phyloP scores from a whole-genome alignment of 1,140 invertebrate species.

The Contarinia nasturtii region DNA sequence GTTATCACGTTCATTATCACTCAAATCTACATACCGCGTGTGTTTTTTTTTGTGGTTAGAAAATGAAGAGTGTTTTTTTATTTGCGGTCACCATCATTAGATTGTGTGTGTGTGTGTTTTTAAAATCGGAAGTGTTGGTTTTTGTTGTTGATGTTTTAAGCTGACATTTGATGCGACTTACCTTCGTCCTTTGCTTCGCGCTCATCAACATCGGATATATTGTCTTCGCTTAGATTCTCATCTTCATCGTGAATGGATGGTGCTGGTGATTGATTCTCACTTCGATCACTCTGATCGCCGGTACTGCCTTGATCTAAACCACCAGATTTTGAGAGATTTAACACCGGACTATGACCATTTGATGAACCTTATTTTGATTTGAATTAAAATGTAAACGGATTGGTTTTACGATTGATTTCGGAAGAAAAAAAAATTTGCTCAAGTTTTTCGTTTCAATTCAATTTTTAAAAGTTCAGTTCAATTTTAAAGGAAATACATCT shows the following conservation, averaged over 20 bases:
- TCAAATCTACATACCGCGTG: slow-evolving; percentile 39
- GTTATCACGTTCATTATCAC: slow-evolving; percentile 32
- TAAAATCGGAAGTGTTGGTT: no score
- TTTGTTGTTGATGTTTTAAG: no score
- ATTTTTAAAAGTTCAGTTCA: no score
- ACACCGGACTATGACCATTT: slow-evolving; percentile 72
- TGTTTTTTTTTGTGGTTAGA: background rate
- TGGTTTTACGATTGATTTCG: no score
- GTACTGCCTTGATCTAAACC: slow-evolving; percentile 28
- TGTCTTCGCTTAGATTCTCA: slow-evolving; percentile 71
- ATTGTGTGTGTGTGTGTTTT: no score
- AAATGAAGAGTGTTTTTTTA: no score
- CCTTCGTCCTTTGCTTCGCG: slow-evolving; percentile 67
- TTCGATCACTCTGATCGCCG: slow-evolving; percentile 32
- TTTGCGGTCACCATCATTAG: no score
- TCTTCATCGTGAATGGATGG: slow-evolving; percentile 41
- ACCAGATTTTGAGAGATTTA: slow-evolving; percentile 75
- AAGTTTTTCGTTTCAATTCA: background rate
- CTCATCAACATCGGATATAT: slow-evolving; percentile 30
- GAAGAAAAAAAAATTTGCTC: background rate
- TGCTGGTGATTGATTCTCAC: slow-evolving; percentile 26
- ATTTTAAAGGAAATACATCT: no score
- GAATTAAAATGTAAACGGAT: no score
- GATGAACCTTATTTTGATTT: slow-evolving; percentile 73
- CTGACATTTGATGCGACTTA: slow-evolving; percentile 17